Evolutionary conservation across 2,888 invertebrate species (phyloP), one percentile per base, ranked within the genome.

Genomic region (Agriopis marginaria): DNA sequence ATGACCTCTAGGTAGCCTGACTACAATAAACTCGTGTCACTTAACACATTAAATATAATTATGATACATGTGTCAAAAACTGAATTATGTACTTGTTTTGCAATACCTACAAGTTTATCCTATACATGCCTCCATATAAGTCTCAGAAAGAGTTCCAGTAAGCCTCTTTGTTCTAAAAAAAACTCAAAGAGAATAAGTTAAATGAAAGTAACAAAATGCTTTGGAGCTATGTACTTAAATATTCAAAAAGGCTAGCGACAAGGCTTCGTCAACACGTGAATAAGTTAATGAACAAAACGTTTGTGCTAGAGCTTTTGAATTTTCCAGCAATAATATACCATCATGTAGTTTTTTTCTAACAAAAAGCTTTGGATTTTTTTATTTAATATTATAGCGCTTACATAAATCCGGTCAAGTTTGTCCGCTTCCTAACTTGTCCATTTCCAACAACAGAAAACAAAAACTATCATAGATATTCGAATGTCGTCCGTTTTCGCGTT

Each of bases 121-220:
- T 60, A 40, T 10, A 32, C 14, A 32, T 7, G 23, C 45, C 5
- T 17, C 42, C 58, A 23, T 32, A 7, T 58, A 49, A 40, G 14
- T 39, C 39, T 50, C 39, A 39, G 47, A 51, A 51, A 44, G 42
- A 42, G 44, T 23, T 44, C 11, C 44, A 61, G 10, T 40, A 51
- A 44, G 17, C 3, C 9, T 12, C 44, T 62, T 62, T 45, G 51
- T 62, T n/a, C 44, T 23, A 32, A 32, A 23, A 69, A 69, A 23
- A 70, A 69, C 44, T 70, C 62, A 66, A 70, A 69, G 40, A 44
- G 63, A 54, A 66, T 79, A 75, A 73, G 73, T 77, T 65, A 74
- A 56, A 69, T 65, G 67, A 67, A 44, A 73, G 64, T 49, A 63
- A 56, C 62, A 39, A 68, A 64, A 75, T 68, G 71, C 64, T 77